A percentile compares a stretch with the other conserved stretches of the same genome.
These are phyloP conservation scores for Pecten maximus DNA, from an alignment of 2,888 invertebrate genomes.

Conservation along the genomic window DNA sequence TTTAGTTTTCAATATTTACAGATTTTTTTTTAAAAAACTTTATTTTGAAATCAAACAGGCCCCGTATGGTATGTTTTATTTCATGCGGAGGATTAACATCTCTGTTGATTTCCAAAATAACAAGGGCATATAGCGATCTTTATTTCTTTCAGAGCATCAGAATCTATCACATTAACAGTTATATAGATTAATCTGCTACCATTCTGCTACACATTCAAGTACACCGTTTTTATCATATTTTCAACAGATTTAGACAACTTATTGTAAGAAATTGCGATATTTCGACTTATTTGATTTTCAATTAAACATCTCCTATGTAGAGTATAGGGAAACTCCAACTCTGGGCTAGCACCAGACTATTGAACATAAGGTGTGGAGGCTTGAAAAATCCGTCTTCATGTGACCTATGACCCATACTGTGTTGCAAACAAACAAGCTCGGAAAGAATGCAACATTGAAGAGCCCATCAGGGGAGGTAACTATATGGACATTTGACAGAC, in stretches of 20 bases:
- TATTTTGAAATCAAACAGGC: not conserved
- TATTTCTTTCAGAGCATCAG: not conserved
- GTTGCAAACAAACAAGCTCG: not conserved
- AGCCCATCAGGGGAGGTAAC: not conserved
- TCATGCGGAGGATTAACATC: not conserved
- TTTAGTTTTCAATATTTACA: not conserved
- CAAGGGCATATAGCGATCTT: not conserved
- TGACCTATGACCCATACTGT: not conserved
- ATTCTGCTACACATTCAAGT: not conserved
- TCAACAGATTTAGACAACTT: too few relatives aligned
- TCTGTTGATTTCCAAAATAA: not conserved
- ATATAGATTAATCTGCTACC: not conserved
- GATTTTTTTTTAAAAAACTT: not conserved
- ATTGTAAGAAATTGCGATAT: too few relatives aligned
- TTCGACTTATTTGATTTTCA: too few relatives aligned
- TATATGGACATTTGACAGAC: not conserved
- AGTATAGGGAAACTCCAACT: too few relatives aligned
- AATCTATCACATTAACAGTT: not conserved
- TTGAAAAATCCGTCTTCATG: not conserved
- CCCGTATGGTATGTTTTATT: not conserved
- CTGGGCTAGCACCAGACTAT: too few relatives aligned
- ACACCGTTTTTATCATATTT: not conserved
- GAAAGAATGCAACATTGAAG: not conserved
- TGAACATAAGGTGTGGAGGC: not conserved
- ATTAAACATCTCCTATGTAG: too few relatives aligned